Evolutionary conservation across 2,888 invertebrate genomes (phyloP), one percentile per base, ranked within the genome.

Genomic region (Philereme vetulata): DNA sequence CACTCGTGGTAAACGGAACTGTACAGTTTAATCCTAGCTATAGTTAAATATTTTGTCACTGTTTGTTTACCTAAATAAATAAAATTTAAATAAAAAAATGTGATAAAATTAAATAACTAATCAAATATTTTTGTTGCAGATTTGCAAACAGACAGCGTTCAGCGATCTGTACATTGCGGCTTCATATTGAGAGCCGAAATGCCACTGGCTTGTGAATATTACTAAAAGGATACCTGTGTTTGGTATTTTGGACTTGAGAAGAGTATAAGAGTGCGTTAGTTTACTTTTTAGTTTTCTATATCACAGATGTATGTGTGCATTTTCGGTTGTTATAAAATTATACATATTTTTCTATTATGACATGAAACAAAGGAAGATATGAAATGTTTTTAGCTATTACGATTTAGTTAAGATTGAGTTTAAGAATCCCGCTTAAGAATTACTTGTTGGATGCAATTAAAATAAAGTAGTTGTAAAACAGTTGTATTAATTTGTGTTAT

Each of bases 361-460:
- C 80, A 80, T 84, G 80, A 78, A 81, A 82, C 80, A 77, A 76
- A 76, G 80, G 77, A 78, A 77, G 75, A 72, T 82, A 83, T 82
- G 77, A 84, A 82, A 73, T 80, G 79, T 83, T 82, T 56, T 83
- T 86, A 88, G 86, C 78, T 78, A 85, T 88, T 86, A 88, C 81
- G 82, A 85, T 83, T 82, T 86, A 88, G 81, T 86, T 88, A 89
- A 84, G 86, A 81, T 83, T 82, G 82, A 78, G 75, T 84, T 58
- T 84, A 86, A 86, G 85, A 73, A 84, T 84, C 80, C 76, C 75
- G 87, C 90, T 87, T 90, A 90, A 89, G 86, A 87, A 84, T 88
- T 85, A 88, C 82, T 88, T 88, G 89, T 90, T 90, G 88, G 85
- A 90, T 84, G 82, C 85, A 84, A 90, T 87, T 85, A 90, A 88